These are phyloP conservation scores for Odocoileus hemionus DNA, from an alignment of 2,113 vertebrate species.

Conservation along the genomic window DNA sequence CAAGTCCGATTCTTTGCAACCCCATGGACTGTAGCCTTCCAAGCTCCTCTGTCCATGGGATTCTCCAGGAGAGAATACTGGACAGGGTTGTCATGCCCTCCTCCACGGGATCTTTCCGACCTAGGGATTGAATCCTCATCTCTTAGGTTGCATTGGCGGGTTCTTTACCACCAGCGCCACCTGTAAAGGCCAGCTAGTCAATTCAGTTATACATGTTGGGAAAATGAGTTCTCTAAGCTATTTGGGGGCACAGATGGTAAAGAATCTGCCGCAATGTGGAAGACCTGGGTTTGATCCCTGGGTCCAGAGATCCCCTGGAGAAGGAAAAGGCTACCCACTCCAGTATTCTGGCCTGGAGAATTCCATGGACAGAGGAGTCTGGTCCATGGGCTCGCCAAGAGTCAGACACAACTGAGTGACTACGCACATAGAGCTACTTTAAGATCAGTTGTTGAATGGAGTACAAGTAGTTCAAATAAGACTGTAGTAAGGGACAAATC, in stretches of 20 bases:
- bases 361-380: not conserved
- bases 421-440: not conserved
- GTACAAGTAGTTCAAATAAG: not conserved
- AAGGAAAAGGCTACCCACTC: not conserved
- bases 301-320: not conserved
- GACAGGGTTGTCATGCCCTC: not conserved
- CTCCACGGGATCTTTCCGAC: not conserved
- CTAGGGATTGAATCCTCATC: rapidly evolving
- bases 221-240: not conserved
- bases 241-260: not conserved
- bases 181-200: not conserved
- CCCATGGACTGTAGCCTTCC: not conserved
- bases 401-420: not conserved
- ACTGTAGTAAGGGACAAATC: not conserved
- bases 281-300: not conserved
- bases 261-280: not conserved
- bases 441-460: not conserved
- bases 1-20: rapidly evolving
- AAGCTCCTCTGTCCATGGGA: not conserved
- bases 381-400: not conserved
- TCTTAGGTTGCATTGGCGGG: not conserved
- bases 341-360: not conserved
- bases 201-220: not conserved
- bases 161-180: not conserved
- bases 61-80: not conserved